A percentile compares a stretch with the other conserved stretches of the same genome.
phyloP scores from a whole-genome alignment of 2,888 invertebrate species.

The Phlogophora meticulosa region DNA sequence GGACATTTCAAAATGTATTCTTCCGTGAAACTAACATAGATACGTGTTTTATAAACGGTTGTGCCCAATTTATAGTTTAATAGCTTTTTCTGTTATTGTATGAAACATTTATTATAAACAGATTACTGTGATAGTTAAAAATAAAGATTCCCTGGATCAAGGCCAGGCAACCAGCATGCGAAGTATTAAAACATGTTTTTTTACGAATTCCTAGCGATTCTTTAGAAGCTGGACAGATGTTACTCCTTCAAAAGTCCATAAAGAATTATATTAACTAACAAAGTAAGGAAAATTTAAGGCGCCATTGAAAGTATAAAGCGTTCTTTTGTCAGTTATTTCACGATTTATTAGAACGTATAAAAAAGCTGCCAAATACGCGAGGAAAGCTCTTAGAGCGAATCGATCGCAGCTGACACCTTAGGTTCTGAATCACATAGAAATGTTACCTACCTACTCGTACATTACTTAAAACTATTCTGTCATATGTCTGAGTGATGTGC shows the following conservation, averaged over 20 bases:
- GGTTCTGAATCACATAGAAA: slow-evolving; percentile 5
- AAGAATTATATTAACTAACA: slow-evolving; percentile 34
- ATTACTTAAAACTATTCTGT: too few species aligned
- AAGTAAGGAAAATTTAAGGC: slow-evolving; percentile 34
- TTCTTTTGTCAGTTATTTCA: slow-evolving; percentile 16
- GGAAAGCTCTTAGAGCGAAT: background rate
- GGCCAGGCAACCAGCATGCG: slow-evolving; percentile 21
- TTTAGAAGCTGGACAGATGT: slow-evolving; percentile 29
- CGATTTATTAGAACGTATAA: slow-evolving; percentile 38
- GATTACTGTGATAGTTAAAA: slow-evolving; percentile 41
- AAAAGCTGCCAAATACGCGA: slow-evolving; percentile 5
- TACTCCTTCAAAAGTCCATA: slow-evolving; percentile 35
- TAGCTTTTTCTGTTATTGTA: slow-evolving; percentile 49
- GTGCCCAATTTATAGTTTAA: slow-evolving; percentile 48
- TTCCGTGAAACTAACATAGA: slow-evolving; percentile 38
- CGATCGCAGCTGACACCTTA: background rate
- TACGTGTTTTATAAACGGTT: slow-evolving; percentile 41
- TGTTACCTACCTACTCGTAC: too few species aligned
- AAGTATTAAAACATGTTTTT: slow-evolving; percentile 21
- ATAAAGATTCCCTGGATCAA: slow-evolving; percentile 35
- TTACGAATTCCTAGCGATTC: slow-evolving; percentile 10
- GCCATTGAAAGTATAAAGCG: slow-evolving; percentile 13
- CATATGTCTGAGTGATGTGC: too few species aligned
- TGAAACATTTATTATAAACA: slow-evolving; percentile 51
- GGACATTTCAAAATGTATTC: slow-evolving; percentile 31